Evolutionary conservation across 2,888 invertebrate species (phyloP), one percentile per base, ranked within the genome.

Genomic region (Marronus borbonicus): DNA sequence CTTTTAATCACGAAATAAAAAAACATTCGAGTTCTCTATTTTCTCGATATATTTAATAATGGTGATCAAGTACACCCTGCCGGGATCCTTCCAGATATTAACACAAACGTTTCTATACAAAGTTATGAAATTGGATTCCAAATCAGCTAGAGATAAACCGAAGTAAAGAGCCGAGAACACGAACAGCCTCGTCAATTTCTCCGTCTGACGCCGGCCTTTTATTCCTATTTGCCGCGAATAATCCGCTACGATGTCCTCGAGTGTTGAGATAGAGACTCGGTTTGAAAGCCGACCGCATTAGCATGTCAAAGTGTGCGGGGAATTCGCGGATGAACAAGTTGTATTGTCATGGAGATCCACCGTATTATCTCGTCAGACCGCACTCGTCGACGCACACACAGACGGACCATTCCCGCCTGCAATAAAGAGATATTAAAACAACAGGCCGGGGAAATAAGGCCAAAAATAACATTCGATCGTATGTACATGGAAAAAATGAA

Each of bases 291-390:
- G 72, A 75, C 65, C 20, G 69, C 79, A 86, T 86, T 86, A 85
- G 83, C 86, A 86, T 86, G 86, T 86, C 86, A 86, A 86, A 86
- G 86, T 84, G 84, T 81, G 82, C 81, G 81, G 81, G 84, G 84
- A 85, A 85, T 85, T 84, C 81, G 84, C 82, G 81, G 82, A 81
- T 83, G 83, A 84, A 80, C 83, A 83, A 84, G 83, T 83, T 83
- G 84, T 81, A 86, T 86, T 86, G 86, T 86, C 84, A 86, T 86
- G 86, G 85, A 85, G 86, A 86, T 86, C 81, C 77, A 64, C 81
- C 81, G 82, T 80, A 85, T 85, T 86, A 86, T 86, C 79, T 76
- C 86, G 81, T 81, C 80, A 64, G 64, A 68, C 79, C 77, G 69
- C n/a, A 52, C 52, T 58, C 20, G 20, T 20, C 55, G 20, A 58